phyloP scores from a whole-genome alignment of 2,888 invertebrate species.

The Amblyteles armatorius region DNA sequence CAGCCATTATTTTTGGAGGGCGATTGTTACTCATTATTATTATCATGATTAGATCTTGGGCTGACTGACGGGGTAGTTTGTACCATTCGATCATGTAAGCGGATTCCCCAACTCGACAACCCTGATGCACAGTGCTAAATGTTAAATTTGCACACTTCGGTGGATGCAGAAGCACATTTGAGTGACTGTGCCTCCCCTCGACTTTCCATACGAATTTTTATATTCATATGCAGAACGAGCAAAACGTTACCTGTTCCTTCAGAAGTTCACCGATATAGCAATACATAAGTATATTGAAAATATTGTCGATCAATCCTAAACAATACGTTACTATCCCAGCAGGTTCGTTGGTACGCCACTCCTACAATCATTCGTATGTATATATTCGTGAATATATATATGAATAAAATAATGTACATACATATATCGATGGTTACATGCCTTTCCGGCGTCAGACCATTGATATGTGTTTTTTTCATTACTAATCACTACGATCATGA shows the following conservation, averaged over 20 bases:
- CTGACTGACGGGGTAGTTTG: conserved; percentile 46
- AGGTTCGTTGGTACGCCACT: conserved; percentile 48
- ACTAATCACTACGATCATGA: too few species aligned
- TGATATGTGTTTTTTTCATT: too few species aligned
- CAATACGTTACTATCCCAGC: conserved; percentile 48
- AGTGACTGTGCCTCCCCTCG: too few species aligned
- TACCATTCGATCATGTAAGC: conserved; percentile 64
- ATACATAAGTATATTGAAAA: conserved; percentile 54
- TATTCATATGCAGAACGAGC: not conserved
- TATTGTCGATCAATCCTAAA: conserved; percentile 27
- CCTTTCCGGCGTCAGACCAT: too few species aligned
- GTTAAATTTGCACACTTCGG: not conserved
- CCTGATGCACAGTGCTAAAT: conserved; percentile 36
- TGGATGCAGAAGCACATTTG: not conserved
- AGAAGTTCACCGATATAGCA: conserved; percentile 74
- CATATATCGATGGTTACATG: too few species aligned
- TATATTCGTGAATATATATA: not conserved
- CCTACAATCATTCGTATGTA: conserved; percentile 21
- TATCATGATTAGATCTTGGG: conserved; percentile 39
- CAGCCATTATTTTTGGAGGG: conserved; percentile 77
- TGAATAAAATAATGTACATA: not conserved
- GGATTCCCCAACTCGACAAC: conserved; percentile 40
- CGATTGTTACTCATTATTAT: conserved; percentile 52
- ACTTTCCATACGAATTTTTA: too few species aligned
- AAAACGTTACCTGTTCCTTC: conserved; percentile 72